phyloP scores from a whole-genome alignment of 1,140 invertebrate genomes.

The Panulirus ornatus region DNA sequence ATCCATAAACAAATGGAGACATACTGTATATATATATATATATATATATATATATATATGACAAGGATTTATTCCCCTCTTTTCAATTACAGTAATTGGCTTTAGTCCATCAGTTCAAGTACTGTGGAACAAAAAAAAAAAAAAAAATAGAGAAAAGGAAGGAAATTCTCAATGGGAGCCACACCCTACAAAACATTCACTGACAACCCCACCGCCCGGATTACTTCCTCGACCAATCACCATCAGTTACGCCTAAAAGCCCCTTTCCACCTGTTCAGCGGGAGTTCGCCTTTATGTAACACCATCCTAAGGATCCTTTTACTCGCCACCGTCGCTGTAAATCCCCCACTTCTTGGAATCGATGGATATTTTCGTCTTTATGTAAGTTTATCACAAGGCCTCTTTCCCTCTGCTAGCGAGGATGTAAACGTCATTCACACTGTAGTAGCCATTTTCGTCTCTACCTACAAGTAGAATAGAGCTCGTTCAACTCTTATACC shows the following conservation, averaged over 20 bases:
- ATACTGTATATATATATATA: too few relatives aligned
- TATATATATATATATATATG: too few relatives aligned
- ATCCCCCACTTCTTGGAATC: background rate
- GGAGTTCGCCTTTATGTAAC: background rate
- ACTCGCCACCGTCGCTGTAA: background rate
- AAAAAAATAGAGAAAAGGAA: too few relatives aligned
- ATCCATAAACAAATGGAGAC: too few relatives aligned
- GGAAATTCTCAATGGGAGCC: background rate
- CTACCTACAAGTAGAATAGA: background rate
- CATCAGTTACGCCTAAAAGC: background rate
- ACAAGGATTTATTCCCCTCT: too few relatives aligned
- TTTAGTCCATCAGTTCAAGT: too few relatives aligned
- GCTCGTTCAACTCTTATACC: background rate
- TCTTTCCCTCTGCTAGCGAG: background rate
- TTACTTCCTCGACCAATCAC: constrained; percentile 2
- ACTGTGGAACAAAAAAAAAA: too few relatives aligned
- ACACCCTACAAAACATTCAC: background rate
- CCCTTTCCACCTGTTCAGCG: background rate
- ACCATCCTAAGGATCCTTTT: background rate
- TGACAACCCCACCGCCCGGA: background rate
- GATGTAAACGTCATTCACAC: background rate
- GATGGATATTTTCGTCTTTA: background rate
- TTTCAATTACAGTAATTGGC: too few relatives aligned
- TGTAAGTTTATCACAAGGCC: background rate
- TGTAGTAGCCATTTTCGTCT: background rate